phyloP scores from a whole-genome alignment of 2,113 vertebrate genomes.

The Salminus brasiliensis region DNA sequence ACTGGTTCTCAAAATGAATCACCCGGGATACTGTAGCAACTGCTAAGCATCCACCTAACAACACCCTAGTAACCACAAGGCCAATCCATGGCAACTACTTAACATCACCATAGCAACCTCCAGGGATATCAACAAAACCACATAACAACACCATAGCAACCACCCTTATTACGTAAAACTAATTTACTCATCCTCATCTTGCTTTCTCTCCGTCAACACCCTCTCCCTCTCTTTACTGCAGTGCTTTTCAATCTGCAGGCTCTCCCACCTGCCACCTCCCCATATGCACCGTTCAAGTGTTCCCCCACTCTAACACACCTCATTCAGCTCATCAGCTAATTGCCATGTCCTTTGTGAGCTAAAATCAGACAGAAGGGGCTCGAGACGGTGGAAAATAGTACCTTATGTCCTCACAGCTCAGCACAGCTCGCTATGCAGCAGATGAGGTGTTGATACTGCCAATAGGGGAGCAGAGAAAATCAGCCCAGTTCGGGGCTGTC shows the following conservation, averaged over 20 bases:
- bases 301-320: not conserved
- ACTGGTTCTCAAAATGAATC: not conserved
- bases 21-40: no score
- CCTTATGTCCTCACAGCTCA: constrained; percentile 3
- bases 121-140: no score
- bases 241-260: not conserved
- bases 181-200: no score
- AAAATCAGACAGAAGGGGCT: not conserved
- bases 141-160: no score
- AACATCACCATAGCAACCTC: no score
- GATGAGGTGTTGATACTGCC: not conserved
- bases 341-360: not conserved
- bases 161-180: no score
- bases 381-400: not conserved
- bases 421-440: constrained; percentile 2
- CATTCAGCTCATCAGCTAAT: constrained; percentile 4
- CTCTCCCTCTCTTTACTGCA: not conserved
- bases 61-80: no score
- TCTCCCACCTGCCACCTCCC: not conserved
- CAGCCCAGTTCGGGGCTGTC: not conserved
- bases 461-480: not conserved
- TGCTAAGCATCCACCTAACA: no score
- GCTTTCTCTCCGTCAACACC: no score
- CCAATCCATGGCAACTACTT: no score
- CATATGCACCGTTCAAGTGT: not conserved